These are phyloP conservation scores for Odontamblyopus lacepedii DNA, from an alignment of 2,797 vertebrate genomes.

Conservation along the genomic window DNA sequence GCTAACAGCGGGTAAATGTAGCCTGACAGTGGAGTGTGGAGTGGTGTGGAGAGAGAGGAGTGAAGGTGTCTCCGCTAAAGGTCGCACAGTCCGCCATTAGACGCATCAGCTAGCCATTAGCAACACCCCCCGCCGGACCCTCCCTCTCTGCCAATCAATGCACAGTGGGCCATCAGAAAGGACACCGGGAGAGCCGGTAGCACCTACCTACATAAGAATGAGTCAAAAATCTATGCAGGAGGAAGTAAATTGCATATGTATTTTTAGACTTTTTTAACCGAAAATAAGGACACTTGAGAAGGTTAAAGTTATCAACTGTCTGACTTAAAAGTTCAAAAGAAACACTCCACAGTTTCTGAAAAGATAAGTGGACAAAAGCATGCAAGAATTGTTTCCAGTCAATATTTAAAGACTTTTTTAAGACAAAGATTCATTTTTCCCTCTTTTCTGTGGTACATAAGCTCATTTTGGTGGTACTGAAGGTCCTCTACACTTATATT, in stretches of 20 bases:
- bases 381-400: too few species aligned
- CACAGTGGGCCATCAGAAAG: constrained; percentile 38
- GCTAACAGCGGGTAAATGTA: constrained; percentile 40
- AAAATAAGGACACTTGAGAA: not conserved
- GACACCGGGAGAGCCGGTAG: constrained; percentile 29
- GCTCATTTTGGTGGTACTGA: too few species aligned
- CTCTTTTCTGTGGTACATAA: too few species aligned
- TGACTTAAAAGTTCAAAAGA: not conserved
- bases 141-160: constrained; percentile 48
- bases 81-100: constrained; percentile 55
- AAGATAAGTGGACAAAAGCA: not conserved
- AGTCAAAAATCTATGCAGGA: not conserved
- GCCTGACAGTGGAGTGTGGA: constrained; percentile 26
- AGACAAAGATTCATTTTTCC: too few species aligned
- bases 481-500: too few species aligned
- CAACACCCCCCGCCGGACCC: constrained; percentile 41
- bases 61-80: constrained; percentile 48
- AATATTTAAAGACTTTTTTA: too few species aligned
- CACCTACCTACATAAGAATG: constrained; percentile 17
- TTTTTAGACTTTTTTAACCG: not conserved
- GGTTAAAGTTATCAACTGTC: not conserved
- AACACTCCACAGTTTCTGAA: not conserved
- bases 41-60: constrained; percentile 9
- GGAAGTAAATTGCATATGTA: not conserved
- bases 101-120: constrained; percentile 58